Evolutionary conservation across 2,888 invertebrate species (phyloP), one percentile per base, ranked within the genome.

Genomic region (Eupelmus urozonus): DNA sequence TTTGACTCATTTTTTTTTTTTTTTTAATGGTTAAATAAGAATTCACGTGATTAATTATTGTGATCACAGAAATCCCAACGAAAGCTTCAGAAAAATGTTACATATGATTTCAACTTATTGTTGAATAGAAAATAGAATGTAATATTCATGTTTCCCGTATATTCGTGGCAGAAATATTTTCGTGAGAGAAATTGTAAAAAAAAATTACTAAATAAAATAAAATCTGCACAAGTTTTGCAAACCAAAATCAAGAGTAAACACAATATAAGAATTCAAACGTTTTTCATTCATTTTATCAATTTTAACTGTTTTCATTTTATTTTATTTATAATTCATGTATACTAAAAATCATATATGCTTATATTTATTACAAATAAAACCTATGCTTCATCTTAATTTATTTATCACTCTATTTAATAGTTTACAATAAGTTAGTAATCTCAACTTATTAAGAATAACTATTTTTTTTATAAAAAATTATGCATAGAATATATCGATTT

Each of bases 21-120:
- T n/a, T n/a, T n/a, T n/a, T n/a, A n/a, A n/a, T n/a, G n/a, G n/a
- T n/a, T n/a, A n/a, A n/a, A 70, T 7, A 23, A 42, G 49, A 76
- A 66, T 66, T 59, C 55, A 63, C 45, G 63, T 49, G 51, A 65
- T 5, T 55, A 49, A 65, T 5, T 55, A 75, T 53, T 79, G 75
- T 75, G 71, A 79, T 78, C 18, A 70, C 29, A 20, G 67, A 29
- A n/a, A 57, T 42, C 78, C 78, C 74, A 75, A 75, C 66, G 70
- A 75, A 79, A 70, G 51, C 40, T 70, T 74, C 70, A 74, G 59
- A 34, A 60, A 34, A 63, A 71, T n/a, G 18, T 75, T 75, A 65
- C 45, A 45, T 55, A 45, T 29, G 2, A 40, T 55, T 67, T 34
- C 23, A 63, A 13, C n/a, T 49, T 78, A 78, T 57, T n/a, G 65